These are phyloP conservation scores for Uloborus diversus DNA, from an alignment of 1,140 invertebrate species.

Conservation along the genomic window DNA sequence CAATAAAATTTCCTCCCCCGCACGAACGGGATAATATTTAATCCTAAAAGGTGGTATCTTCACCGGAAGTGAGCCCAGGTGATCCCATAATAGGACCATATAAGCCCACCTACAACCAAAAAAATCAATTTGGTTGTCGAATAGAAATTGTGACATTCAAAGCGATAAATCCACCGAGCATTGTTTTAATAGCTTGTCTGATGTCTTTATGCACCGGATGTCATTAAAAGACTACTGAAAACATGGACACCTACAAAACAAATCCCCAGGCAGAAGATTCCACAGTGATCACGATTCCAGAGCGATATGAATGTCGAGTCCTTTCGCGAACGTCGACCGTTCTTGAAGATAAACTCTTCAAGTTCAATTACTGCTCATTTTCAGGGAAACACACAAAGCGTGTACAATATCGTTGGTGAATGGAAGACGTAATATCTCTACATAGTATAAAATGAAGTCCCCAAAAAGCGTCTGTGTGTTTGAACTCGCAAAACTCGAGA, in stretches of 20 bases:
- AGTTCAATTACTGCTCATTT: too few relatives aligned
- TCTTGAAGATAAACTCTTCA: too few relatives aligned
- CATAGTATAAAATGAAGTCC: too few relatives aligned
- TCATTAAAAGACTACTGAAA: slow-evolving; percentile 23
- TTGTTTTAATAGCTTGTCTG: slow-evolving; percentile 50
- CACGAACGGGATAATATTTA: neutral
- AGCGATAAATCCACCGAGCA: neutral
- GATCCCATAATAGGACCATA: slow-evolving; percentile 39
- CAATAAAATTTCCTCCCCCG: neutral
- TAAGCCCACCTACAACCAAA: slow-evolving; percentile 4
- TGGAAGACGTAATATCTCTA: too few relatives aligned
- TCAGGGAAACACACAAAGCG: too few relatives aligned
- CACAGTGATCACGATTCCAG: neutral
- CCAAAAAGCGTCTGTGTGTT: too few relatives aligned
- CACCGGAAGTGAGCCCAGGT: slow-evolving; percentile 3
- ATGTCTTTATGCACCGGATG: slow-evolving; percentile 35
- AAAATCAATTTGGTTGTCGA: slow-evolving; percentile 44
- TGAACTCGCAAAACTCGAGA: too few relatives aligned
- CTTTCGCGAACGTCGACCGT: too few relatives aligned
- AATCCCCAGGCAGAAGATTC: neutral
- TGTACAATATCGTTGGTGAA: too few relatives aligned
- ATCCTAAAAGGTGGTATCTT: neutral
- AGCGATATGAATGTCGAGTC: too few relatives aligned
- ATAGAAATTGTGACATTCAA: neutral
- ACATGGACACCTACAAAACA: slow-evolving; percentile 39